phyloP scores from a whole-genome alignment of 2,797 vertebrate species.

The Leptatherina wallacei region DNA sequence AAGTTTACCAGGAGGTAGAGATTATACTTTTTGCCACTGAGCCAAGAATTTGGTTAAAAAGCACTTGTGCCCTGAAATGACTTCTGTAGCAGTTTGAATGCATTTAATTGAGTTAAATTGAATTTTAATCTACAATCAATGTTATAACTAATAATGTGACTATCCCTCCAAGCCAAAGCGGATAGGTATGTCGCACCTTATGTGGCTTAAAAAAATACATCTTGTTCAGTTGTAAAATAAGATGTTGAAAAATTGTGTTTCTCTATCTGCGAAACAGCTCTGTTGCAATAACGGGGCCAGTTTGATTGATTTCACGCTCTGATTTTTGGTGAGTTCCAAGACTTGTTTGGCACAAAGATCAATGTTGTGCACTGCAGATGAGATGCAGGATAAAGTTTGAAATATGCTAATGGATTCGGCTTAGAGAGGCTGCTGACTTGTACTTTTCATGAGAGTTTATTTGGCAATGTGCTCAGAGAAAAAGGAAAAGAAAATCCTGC shows the following conservation, averaged over 20 bases:
- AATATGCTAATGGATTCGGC: background rate
- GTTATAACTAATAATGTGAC: background rate
- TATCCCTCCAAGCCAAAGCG: background rate
- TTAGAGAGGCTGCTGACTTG: background rate
- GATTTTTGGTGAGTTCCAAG: conserved; percentile 3
- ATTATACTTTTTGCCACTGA: background rate
- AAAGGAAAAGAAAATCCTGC: background rate
- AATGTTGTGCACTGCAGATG: conserved; percentile 12
- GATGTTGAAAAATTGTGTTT: background rate
- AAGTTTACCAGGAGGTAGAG: background rate
- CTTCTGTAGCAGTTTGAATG: background rate
- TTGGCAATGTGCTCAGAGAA: background rate
- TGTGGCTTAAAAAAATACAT: background rate
- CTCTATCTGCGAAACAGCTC: background rate
- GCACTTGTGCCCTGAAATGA: background rate
- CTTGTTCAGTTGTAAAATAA: background rate
- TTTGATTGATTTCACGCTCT: conserved; percentile 21
- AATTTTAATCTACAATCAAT: background rate
- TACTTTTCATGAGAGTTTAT: background rate
- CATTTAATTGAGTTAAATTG: background rate
- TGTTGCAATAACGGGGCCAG: background rate
- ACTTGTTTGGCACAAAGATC: conserved; percentile 26
- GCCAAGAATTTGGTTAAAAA: background rate
- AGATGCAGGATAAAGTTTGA: conserved; percentile 10
- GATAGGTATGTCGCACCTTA: background rate